A percentile compares a stretch with the other conserved stretches of the same genome.
phyloP scores from a whole-genome alignment of 2,797 vertebrate genomes.

The Hydrolagus colliei region DNA sequence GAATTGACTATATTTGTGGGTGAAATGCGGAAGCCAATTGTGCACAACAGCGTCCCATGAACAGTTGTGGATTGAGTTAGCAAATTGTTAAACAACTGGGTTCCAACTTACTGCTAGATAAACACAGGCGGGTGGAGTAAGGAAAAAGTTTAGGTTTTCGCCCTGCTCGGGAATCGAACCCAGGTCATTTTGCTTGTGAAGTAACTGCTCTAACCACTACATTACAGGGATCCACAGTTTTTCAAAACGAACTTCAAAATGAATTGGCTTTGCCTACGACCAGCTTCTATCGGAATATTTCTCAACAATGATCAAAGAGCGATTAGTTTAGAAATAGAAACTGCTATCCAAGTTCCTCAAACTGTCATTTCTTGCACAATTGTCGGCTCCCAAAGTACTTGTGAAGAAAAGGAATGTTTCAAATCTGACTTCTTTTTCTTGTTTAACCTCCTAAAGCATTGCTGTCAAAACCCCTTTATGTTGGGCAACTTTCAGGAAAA shows the following conservation, averaged over 20 bases:
- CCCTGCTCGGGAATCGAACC: not conserved
- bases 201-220: not conserved
- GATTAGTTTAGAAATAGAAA: not conserved
- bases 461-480: constrained; percentile 8
- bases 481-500: not conserved
- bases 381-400: constrained; percentile 16
- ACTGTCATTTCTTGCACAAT: not conserved
- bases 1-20: too few species aligned
- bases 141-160: too few species aligned
- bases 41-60: too few species aligned
- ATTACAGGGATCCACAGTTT: not conserved
- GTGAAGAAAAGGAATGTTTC: not conserved
- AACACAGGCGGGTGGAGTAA: too few species aligned
- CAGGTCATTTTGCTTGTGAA: not conserved
- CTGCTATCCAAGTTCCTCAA: constrained; percentile 12
- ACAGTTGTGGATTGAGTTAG: too few species aligned
- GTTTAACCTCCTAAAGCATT: constrained; percentile 4
- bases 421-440: not conserved
- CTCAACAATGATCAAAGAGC: not conserved
- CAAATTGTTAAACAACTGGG: too few species aligned
- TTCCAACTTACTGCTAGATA: too few species aligned
- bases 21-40: too few species aligned
- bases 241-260: too few species aligned
- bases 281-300: too few species aligned
- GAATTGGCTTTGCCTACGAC: too few species aligned